Evolutionary conservation across 1,140 invertebrate genomes (phyloP), one percentile per base, ranked within the genome.

Genomic region (Bactericera cockerelli): DNA sequence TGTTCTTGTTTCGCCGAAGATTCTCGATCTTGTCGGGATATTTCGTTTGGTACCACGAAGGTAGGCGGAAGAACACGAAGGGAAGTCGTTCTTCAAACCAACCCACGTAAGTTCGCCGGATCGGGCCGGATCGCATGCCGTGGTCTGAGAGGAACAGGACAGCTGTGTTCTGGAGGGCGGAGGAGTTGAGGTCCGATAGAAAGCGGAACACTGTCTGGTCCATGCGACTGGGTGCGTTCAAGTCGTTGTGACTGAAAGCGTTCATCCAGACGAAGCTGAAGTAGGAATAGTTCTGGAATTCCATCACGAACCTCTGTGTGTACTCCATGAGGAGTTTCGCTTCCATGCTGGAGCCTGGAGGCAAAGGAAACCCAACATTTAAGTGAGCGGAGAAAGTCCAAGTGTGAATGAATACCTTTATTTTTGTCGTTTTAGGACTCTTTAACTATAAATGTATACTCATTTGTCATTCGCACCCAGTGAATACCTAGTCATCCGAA

Each of bases 71-170:
- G 28, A 63, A 64, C 13, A 91, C 75, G 61, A 91, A 87, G 0
- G 93, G 93, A 19, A 97, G 70, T 39, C 91, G 72, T 68, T 95
- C 92, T 70, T 98, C 93, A 60, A 93, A 75, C 68, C 87, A 82
- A 0, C 93, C 93, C 57, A 84, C 80, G 68, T 86, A 84, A 0
- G 91, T 94, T 63, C 79, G 70, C 21, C 87, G 69, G 16, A 91
- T 81, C 1, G 75, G 73, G 1, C 93, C 92, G 75, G 87, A 95
- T 26, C 94, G 71, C 66, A 93, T 83, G 0, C 94, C 93, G 70
- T 98, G 94, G 71, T 98, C 94, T 66, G 90, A 93, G 63, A 93
- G 76, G 16, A 95, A 79, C 24, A 96, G 75, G 0, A 96, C 69
- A 63, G 85, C 71, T 0, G 81, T 81, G 53, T 83, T 77, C 36